These are phyloP conservation scores for Lacerta agilis DNA, from an alignment of 2,797 vertebrate species.

Conservation along the genomic window DNA sequence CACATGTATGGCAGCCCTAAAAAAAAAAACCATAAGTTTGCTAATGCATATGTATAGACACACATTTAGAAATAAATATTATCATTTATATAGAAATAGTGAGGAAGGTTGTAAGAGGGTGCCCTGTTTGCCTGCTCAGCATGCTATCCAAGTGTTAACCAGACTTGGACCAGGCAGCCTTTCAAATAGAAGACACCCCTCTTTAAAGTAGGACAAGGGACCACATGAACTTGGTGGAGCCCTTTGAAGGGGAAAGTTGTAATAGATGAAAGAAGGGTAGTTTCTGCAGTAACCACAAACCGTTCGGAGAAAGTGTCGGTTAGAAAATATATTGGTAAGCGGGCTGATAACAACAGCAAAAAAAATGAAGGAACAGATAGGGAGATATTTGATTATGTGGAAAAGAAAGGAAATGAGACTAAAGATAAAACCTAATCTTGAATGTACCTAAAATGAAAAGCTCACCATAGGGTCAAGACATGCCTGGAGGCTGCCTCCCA, in stretches of 20 bases:
- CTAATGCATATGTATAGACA: too few species aligned
- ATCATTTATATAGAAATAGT: too few species aligned
- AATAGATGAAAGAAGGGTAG: not conserved
- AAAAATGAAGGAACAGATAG: not conserved
- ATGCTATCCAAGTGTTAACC: too few species aligned
- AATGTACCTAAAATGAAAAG: not conserved
- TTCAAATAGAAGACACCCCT: not conserved
- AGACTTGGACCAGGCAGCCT: too few species aligned
- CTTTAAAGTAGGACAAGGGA: not conserved
- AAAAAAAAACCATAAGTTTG: too few species aligned
- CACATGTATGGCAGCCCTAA: too few species aligned
- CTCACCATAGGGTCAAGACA: not conserved
- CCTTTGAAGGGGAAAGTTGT: not conserved
- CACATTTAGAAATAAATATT: too few species aligned
- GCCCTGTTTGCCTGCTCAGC: too few species aligned
- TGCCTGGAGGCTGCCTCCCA: not conserved
- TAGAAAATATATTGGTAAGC: not conserved
- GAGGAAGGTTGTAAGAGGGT: too few species aligned
- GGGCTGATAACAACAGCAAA: not conserved
- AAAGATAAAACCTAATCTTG: not conserved
- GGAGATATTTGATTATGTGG: not conserved
- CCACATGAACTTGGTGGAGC: not conserved
- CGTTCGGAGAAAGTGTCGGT: not conserved
- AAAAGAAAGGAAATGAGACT: not conserved
- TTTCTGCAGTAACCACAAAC: not conserved